Evolutionary conservation across 2,888 invertebrate species (phyloP).

Genomic region (Rhodophaea formosa): DNA sequence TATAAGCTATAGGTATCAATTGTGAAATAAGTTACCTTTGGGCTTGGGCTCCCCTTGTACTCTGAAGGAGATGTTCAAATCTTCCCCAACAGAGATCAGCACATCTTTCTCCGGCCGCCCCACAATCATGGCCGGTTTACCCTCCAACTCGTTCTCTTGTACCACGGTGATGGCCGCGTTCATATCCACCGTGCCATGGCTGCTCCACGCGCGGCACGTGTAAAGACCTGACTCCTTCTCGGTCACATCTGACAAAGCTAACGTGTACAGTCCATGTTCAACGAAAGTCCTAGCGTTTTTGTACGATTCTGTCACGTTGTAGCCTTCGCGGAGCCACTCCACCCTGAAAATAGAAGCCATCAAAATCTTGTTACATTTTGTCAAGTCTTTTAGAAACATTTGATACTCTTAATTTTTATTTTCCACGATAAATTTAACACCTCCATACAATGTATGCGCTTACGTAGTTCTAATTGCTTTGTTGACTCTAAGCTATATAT

Average conservation of each 20-base stretch:
- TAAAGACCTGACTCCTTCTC: conserved; percentile 88
- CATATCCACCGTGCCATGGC: conserved; percentile 87
- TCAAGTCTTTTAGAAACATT: too few relatives aligned
- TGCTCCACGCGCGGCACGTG: conserved; percentile 88
- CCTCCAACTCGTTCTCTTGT: conserved; percentile 81
- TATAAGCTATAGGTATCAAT: background rate
- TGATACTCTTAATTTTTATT: too few relatives aligned
- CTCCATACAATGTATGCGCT: too few relatives aligned
- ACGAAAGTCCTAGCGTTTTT: conserved; percentile 84
- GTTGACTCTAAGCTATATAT: too few relatives aligned
- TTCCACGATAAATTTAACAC: too few relatives aligned
- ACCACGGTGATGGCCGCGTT: conserved; percentile 87
- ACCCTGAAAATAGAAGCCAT: conserved; percentile 64
- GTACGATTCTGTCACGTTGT: conserved; percentile 79
- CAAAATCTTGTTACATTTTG: too few relatives aligned
- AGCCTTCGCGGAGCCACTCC: conserved; percentile 87
- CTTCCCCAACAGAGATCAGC: conserved; percentile 88
- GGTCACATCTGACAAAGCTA: conserved; percentile 86
- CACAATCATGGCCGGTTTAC: conserved; percentile 89
- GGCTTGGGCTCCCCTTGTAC: conserved; percentile 92
- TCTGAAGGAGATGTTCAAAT: conserved; percentile 90
- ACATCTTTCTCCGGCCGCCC: conserved; percentile 90
- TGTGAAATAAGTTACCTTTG: conserved; percentile 80
- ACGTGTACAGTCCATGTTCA: conserved; percentile 86
- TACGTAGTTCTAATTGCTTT: too few relatives aligned